Evolutionary conservation across 2,888 invertebrate species (phyloP), one percentile per base, ranked within the genome.

Genomic region (Parascotia fuliginaria): DNA sequence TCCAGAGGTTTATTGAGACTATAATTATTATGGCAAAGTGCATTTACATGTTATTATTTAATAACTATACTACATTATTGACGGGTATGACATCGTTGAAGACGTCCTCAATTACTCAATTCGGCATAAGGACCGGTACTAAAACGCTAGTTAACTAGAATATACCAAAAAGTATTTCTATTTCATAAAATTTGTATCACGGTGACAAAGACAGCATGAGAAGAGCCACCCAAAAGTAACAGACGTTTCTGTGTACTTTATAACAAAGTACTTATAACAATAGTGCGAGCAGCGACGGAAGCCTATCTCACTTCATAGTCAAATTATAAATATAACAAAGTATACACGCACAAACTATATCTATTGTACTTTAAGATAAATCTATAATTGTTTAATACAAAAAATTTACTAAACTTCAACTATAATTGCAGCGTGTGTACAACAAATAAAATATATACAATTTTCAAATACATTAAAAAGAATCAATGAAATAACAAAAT

Each of bases 371-470:
- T 19, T 19, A 3, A 3, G 19, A 19, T 19, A 19, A 19, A 19
- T 19, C 19, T 19, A 19, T 19, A 19, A 19, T n/a, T 19, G 5
- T 19, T 19, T 19, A 19, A 19, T 19, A 19, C 5, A 3, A 3
- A 19, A 19, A 19, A 19, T 5, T 3, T 19, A 36, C 28, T 32
- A 40, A 29, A n/a, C n/a, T n/a, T n/a, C 36, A 37, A 63, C n/a
- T 40, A 42, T 42, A 44, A 53, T 47, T 49, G 38, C 43, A 46
- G 34, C 22, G 22, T 34, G 34, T 32, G 24, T 31, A 27, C 15
- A 16, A 37, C n/a, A 43, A 31, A 48, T 55, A 15, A 36, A 41
- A 56, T 44, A 19, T 19, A 19, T 19, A 19, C 19, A 19, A 19
- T 19, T 19, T 19, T 45, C 24, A n/a, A 28, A 33, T 39, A 32